Conservation (phyloP, 2,888 invertebrate genomes). For the Eumacrocentrus americanus region DNA sequence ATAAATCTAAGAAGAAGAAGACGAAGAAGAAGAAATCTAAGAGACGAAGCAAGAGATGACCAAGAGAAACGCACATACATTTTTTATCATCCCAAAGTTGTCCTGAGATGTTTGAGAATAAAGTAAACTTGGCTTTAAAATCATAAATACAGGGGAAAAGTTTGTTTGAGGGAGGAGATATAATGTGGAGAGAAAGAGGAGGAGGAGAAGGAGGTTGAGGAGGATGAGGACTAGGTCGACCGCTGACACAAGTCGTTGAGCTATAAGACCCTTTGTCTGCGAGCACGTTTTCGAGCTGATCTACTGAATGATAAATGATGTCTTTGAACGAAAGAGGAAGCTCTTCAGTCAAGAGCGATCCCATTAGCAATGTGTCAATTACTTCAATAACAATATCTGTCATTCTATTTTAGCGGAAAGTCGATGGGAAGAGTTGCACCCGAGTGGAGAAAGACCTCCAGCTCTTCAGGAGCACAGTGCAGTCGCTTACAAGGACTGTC, state of each 20-base stretch:
- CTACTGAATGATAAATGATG: neutral
- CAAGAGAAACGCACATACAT: neutral
- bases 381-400: neutral
- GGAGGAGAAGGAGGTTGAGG: neutral
- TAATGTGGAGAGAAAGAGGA: neutral
- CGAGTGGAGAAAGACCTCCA: constrained; percentile 75
- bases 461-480: constrained; percentile 86
- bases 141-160: neutral
- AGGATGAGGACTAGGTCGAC: neutral
- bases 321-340: neutral
- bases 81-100: neutral
- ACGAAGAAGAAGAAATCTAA: neutral
- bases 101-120: neutral
- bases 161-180: neutral
- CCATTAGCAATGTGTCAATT: constrained; percentile 1
- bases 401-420: constrained; percentile 67
- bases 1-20: constrained; percentile 10
- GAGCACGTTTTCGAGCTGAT: neutral
- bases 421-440: constrained; percentile 76
- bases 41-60: constrained; percentile 2
- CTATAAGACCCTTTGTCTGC: neutral
- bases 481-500: constrained; percentile 74
- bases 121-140: neutral
- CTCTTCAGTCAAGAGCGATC: neutral
- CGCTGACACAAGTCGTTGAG: neutral